Evolutionary conservation across 1,140 invertebrate species (phyloP).

Genomic region (Rhagoletis zephyria): DNA sequence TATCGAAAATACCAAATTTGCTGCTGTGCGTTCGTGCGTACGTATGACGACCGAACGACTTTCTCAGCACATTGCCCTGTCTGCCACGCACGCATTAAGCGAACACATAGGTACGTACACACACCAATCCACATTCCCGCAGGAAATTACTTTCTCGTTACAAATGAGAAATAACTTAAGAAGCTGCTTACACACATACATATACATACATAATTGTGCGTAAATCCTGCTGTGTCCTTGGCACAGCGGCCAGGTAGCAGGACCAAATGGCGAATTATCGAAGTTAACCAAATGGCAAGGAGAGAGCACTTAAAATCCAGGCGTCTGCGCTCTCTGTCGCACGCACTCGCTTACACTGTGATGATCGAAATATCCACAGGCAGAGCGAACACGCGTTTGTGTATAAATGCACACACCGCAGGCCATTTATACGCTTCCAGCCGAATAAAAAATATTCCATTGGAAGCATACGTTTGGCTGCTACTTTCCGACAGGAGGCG

Average conservation of each 20-base stretch:
- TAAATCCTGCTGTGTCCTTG: not conserved
- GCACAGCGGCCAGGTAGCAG: not conserved
- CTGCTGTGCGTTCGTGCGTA: slow-evolving; percentile 68
- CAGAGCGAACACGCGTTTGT: too few relatives aligned
- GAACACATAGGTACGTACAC: slow-evolving; percentile 5
- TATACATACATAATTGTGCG: not conserved
- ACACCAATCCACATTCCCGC: too few relatives aligned
- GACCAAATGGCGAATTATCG: slow-evolving; percentile 44
- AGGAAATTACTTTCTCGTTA: slow-evolving; percentile 51
- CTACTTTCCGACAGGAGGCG: slow-evolving; percentile 46
- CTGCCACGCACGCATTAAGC: slow-evolving; percentile 33
- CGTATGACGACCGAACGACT: slow-evolving; percentile 53
- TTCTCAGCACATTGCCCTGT: slow-evolving; percentile 46
- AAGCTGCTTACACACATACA: not conserved
- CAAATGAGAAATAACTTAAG: slow-evolving; percentile 43
- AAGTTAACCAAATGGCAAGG: slow-evolving; percentile 5
- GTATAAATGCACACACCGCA: not conserved
- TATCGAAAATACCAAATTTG: slow-evolving; percentile 60
- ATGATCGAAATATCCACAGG: not conserved
- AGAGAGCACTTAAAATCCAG: slow-evolving; percentile 17
- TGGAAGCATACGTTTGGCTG: not conserved
- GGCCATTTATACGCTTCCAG: slow-evolving; percentile 39
- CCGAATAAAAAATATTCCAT: not conserved
- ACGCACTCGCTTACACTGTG: not conserved
- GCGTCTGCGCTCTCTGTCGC: not conserved